Evolutionary conservation across 2,113 vertebrate species (phyloP).

Genomic region (Ursus arctos): DNA sequence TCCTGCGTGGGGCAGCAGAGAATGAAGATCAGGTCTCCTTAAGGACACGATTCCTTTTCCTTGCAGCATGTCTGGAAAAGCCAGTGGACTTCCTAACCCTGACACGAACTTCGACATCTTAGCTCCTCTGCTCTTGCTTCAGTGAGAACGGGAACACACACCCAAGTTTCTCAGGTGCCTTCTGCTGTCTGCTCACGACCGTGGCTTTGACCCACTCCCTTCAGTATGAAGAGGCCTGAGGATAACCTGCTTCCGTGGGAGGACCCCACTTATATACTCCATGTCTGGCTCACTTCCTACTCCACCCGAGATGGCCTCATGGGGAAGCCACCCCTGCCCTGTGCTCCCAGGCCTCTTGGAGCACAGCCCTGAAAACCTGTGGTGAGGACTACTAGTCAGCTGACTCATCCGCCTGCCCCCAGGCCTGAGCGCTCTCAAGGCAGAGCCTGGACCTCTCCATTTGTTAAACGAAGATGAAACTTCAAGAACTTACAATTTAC

Average conservation of each 20-base stretch:
- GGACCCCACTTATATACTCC: background rate
- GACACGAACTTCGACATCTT: background rate
- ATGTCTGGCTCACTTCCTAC: background rate
- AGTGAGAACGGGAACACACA: background rate
- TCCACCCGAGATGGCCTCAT: background rate
- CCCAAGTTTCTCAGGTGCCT: background rate
- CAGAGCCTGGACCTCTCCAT: background rate
- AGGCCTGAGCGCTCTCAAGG: background rate
- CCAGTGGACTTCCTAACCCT: background rate
- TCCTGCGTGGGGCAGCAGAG: constrained; percentile 86
- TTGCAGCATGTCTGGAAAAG: background rate
- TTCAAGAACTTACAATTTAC: background rate
- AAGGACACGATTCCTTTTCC: background rate
- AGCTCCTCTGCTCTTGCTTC: background rate
- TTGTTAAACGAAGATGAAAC: background rate
- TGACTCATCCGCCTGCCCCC: background rate
- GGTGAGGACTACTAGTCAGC: background rate
- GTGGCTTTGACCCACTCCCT: background rate
- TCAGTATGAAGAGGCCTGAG: background rate
- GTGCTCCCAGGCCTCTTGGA: background rate
- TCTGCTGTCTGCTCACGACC: background rate
- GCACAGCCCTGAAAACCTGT: background rate
- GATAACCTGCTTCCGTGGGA: background rate
- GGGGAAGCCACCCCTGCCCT: background rate
- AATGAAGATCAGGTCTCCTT: background rate